Conservation (phyloP, 2,888 invertebrate genomes). For the Ochropacha duplaris region DNA sequence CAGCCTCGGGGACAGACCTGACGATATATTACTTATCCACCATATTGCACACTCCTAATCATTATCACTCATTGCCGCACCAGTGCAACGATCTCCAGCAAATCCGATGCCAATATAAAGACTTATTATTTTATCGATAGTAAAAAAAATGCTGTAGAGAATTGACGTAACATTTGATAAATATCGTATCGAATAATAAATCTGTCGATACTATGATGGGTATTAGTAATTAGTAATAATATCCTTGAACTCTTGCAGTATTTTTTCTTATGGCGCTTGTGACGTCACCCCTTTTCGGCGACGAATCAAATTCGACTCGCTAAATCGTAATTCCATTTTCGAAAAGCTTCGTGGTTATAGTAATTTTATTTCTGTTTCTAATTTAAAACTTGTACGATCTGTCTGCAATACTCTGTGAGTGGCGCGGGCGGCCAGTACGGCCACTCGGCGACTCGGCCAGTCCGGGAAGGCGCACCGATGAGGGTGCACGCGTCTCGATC, state of each 20-base stretch:
- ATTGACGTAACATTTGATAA: conserved; percentile 22
- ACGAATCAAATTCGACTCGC: conserved; percentile 45
- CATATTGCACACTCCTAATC: conserved; percentile 10
- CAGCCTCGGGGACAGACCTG: conserved; percentile 11
- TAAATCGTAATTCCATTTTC: conserved; percentile 51
- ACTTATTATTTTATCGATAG: conserved; percentile 3
- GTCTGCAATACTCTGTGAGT: conserved; percentile 15
- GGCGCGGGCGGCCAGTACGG: neutral
- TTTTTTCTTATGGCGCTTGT: conserved; percentile 23
- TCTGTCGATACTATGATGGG: conserved; percentile 9
- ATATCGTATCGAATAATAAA: conserved; percentile 31
- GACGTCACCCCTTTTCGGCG: conserved; percentile 24
- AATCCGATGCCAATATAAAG: neutral
- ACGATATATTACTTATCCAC: neutral
- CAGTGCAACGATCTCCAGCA: neutral
- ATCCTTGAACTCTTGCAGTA: conserved; percentile 28
- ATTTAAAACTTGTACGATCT: conserved; percentile 56
- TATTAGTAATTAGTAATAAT: conserved; percentile 17
- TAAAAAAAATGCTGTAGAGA: conserved; percentile 17
- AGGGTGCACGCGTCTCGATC: conserved; percentile 65
- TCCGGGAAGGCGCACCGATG: conserved; percentile 73
- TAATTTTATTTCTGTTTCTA: conserved; percentile 67
- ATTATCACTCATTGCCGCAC: conserved; percentile 17
- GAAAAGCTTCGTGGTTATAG: conserved; percentile 47
- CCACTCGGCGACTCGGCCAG: conserved; percentile 36